Conservation (phyloP, 1,140 invertebrate genomes). For the Dendroctonus ponderosae region DNA sequence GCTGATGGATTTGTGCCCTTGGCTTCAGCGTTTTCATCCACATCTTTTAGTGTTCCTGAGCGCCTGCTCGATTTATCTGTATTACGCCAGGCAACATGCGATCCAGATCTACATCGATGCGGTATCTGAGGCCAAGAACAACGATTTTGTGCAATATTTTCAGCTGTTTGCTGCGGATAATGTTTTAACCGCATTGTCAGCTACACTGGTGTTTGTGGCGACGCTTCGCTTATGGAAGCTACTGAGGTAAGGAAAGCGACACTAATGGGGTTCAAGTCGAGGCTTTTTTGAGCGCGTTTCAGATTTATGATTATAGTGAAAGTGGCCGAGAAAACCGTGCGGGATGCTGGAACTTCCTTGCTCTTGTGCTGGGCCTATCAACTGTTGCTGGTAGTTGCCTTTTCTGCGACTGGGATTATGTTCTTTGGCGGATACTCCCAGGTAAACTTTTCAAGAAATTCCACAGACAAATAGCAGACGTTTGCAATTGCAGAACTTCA, state of each 20-base stretch:
- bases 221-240: slow-evolving; percentile 41
- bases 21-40: background rate
- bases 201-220: slow-evolving; percentile 36
- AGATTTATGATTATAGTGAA: slow-evolving; percentile 38
- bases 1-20: background rate
- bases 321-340: slow-evolving; percentile 38
- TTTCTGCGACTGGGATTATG: slow-evolving; percentile 23
- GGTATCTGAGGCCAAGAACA: slow-evolving; percentile 32
- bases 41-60: slow-evolving; percentile 23
- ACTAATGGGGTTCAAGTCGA: too few species aligned
- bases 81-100: slow-evolving; percentile 14
- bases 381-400: slow-evolving; percentile 28
- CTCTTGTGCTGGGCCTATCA: slow-evolving; percentile 30
- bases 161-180: slow-evolving; percentile 34
- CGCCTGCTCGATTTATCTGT: slow-evolving; percentile 17
- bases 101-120: slow-evolving; percentile 23
- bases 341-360: slow-evolving; percentile 15
- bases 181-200: slow-evolving; percentile 29
- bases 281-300: slow-evolving; percentile 1
- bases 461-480: background rate
- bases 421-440: slow-evolving; percentile 30
- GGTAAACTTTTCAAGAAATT: background rate
- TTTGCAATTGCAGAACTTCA: slow-evolving; percentile 26
- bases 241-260: slow-evolving; percentile 5
- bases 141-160: slow-evolving; percentile 41